Evolutionary conservation across 2,113 vertebrate genomes (phyloP), one percentile per base, ranked within the genome.

Genomic region (Poeciliopsis occidentalis): DNA sequence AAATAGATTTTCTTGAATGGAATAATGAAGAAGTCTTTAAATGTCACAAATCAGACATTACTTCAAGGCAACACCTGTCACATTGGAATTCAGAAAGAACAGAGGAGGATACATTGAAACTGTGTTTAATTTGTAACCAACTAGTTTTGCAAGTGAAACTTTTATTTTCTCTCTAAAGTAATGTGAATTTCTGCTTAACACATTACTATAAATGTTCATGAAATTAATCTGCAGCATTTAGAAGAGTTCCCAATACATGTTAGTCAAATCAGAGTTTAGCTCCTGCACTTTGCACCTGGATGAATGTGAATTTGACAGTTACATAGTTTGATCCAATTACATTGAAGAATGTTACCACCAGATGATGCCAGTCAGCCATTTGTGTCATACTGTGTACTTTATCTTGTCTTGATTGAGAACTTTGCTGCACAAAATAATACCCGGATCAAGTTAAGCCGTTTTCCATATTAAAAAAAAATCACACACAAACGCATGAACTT

Each of bases 281-380:
- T 37, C 34, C 34, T 37, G 10, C 10, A 12, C 34, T 37, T 37
- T 37, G 34, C 34, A 37, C 34, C 10, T 37, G 34, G 34, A 44
- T 44, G 4, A 44, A 44, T 17, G 4, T 44, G 15, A 44, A 44
- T 44, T 44, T 44, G 41, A 44, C 13, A 4, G 41, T 17, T 5
- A 44, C 41, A 44, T 44, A 17, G 41, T 17, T 44, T 44, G 31
- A 64, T 34, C 31, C 63, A 64, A 24, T 64, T 22, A 34, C 17
- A 13, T 1, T 34, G 15, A 32, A 8, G 3, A 26, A 8, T 64
- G 30, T 64, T 34, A 19, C 63, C 63, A 64, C 63, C 63, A 64
- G 63, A 64, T 64, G 63, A 65, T 65, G 64, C 32, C 64, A 65
- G 64, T 65, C 32, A 64, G 63, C 63, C 19, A 22, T 34, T 11